phyloP scores from a whole-genome alignment of 2,888 invertebrate genomes.

The Gasteruption jaculator region DNA sequence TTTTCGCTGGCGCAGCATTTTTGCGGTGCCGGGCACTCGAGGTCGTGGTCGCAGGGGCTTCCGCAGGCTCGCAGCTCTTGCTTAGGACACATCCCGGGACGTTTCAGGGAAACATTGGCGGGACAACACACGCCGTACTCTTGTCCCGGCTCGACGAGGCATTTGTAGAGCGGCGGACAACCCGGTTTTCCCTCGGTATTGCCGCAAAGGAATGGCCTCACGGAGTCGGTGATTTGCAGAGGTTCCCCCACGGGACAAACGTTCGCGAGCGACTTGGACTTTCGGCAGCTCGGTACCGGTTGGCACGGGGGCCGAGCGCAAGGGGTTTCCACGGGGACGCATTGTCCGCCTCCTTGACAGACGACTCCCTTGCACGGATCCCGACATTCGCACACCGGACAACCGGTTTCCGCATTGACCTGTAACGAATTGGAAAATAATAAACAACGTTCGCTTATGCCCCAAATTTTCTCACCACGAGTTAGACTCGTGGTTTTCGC shows the following conservation, averaged over 20 bases:
- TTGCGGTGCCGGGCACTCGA: conserved; percentile 77
- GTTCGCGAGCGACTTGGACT: conserved; percentile 66
- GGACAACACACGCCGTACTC: conserved; percentile 89
- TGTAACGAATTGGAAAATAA: conserved; percentile 23
- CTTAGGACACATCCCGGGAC: conserved; percentile 77
- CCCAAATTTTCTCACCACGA: too few relatives aligned
- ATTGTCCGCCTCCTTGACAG: conserved; percentile 69
- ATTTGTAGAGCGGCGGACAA: conserved; percentile 78
- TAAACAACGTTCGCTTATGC: too few relatives aligned
- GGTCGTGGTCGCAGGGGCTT: conserved; percentile 68
- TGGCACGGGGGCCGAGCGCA: conserved; percentile 79
- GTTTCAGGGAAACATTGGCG: conserved; percentile 69
- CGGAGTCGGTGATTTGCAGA: conserved; percentile 58
- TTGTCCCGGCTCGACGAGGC: conserved; percentile 73
- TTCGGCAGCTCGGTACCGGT: conserved; percentile 79
- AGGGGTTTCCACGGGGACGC: conserved; percentile 74
- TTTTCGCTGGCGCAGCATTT: conserved; percentile 76
- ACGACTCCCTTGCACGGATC: conserved; percentile 74
- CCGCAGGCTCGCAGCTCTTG: too few relatives aligned
- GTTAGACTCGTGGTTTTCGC: too few relatives aligned
- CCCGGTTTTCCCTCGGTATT: conserved; percentile 75
- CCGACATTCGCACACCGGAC: conserved; percentile 74
- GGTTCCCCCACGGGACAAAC: conserved; percentile 69
- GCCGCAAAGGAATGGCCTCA: conserved; percentile 78
- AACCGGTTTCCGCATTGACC: conserved; percentile 56